Evolutionary conservation across 2,888 invertebrate species (phyloP), one percentile per base, ranked within the genome.

Genomic region (Cabera pusaria): DNA sequence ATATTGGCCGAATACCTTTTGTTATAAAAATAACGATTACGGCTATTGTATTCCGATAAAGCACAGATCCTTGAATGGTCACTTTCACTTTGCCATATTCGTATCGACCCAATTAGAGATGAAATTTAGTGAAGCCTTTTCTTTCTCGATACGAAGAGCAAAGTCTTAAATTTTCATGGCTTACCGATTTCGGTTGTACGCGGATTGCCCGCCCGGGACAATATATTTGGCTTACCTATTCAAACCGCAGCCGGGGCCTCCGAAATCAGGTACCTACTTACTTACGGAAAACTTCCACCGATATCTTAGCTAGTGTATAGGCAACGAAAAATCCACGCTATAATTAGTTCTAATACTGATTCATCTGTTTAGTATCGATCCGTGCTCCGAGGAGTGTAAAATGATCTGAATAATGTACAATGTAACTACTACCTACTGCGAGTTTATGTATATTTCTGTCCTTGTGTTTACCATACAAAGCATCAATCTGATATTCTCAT

Each of bases 141-240:
- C 37, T 45, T 45, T 45, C 27, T 32, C 36, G 26, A 43, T 33
- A 39, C 31, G 31, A 25, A 40, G 41, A 40, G 43, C 38, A 47
- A 37, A 39, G 31, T 49, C 47, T 49, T 52, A 45, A 49, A 52
- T 52, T 48, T 45, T 45, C 41, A 48, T 50, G 44, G 44, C 37
- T 50, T 44, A 48, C 34, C 44, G 43, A 48, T 48, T 50, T 48
- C 27, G 41, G 44, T 42, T 33, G 37, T 40, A 42, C 44, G 21
- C 25, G 42, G 46, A 53, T 50, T 36, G 45, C 43, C 40, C 48
- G 41, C 50, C 19, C 22, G 50, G 52, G 50, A 53, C 50, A 48
- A 53, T 50, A 48, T 48, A 49, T 49, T 50, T 46, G 48, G 49
- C 46, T 49, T 50, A 46, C 52, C 41, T 45, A 42, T 48, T 44